Evolutionary conservation across 2,113 vertebrate genomes (phyloP).

Genomic region (Clarias macrocephalus): DNA sequence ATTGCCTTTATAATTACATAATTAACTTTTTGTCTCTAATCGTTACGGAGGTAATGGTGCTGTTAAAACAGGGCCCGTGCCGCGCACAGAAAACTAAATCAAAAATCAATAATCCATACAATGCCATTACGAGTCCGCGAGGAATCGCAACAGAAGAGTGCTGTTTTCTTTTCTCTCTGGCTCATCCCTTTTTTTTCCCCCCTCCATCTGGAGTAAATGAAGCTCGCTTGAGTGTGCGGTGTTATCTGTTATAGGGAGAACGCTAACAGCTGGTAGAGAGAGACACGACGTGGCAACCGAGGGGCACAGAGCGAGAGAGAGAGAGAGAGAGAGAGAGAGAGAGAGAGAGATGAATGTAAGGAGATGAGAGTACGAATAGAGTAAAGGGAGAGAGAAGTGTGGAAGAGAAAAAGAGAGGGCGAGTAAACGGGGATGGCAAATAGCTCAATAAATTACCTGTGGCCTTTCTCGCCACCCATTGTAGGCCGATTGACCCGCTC

Average conservation of each 20-base stretch:
- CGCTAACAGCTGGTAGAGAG: slow-evolving; percentile 88
- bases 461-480: slow-evolving; percentile 93
- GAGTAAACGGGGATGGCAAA: slow-evolving; percentile 70
- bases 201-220: slow-evolving; percentile 82
- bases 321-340: slow-evolving; percentile 63
- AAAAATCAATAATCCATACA: slow-evolving; percentile 99
- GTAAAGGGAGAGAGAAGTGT: slow-evolving; percentile 60
- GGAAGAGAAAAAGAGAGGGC: slow-evolving; percentile 30
- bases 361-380: neutral
- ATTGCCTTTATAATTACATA: slow-evolving; percentile 99
- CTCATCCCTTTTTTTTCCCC: slow-evolving; percentile 40
- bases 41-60: slow-evolving; percentile 99
- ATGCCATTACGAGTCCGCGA: slow-evolving; percentile 96
- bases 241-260: slow-evolving; percentile 91
- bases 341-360: slow-evolving; percentile 20
- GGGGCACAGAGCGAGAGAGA: slow-evolving; percentile 61
- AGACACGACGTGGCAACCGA: slow-evolving; percentile 58
- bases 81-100: slow-evolving; percentile 95
- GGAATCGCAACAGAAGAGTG: slow-evolving; percentile 60
- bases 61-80: slow-evolving; percentile 95
- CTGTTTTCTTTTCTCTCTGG: slow-evolving; percentile 38
- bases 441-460: slow-evolving; percentile 95
- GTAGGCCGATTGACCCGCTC: slow-evolving; percentile 95
- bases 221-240: slow-evolving; percentile 90
- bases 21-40: slow-evolving; percentile 99